Evolutionary conservation across 2,888 invertebrate species (phyloP), one percentile per base, ranked within the genome.

Genomic region (Gonocerus acuteangulatus): DNA sequence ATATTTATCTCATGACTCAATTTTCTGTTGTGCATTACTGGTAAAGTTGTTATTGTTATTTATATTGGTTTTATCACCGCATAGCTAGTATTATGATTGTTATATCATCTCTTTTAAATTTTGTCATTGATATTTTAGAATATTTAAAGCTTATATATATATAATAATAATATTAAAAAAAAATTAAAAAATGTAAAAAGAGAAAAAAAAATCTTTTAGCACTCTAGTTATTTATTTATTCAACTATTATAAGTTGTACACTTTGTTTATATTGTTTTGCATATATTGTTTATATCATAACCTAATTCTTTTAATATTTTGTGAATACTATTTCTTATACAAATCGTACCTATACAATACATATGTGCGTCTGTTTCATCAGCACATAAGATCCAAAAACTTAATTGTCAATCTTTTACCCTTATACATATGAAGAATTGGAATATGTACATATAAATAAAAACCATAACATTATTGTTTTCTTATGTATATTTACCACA

Each of bases 11-110:
- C 27, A 27, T 27, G 27, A 27, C 27, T 27, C 4, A 27, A 27
- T 27, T 27, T 27, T 22, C 32, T 7, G 9, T 49, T 49, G 11
- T 23, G 23, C n/a, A 4, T 23, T 49, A 27, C 11, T 47, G 47
- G 19, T 44, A 36, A 21, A 34, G 49, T 54, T 61, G 61, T 61
- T 61, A 61, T 61, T 52, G 47, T 61, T 52, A 52, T 59, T 23
- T 47, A 27, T 54, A 54, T n/a, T 54, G 32, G 36, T 19, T 59
- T 59, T 32, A 61, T 54, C 36, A 49, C 27, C 42, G 32, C 36
- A 49, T 60, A 60, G 42, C 36, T 48, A 59, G 36, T 48, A 49
- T 49, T 60, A 49, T 49, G 42, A 49, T 60, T 60, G 49, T 60
- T 60, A 60, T 42, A 48, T 48, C 19, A 42, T 21, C 44, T 48